Conservation (phyloP, 2,113 vertebrate species). For the Apistogramma diplotaenia region DNA sequence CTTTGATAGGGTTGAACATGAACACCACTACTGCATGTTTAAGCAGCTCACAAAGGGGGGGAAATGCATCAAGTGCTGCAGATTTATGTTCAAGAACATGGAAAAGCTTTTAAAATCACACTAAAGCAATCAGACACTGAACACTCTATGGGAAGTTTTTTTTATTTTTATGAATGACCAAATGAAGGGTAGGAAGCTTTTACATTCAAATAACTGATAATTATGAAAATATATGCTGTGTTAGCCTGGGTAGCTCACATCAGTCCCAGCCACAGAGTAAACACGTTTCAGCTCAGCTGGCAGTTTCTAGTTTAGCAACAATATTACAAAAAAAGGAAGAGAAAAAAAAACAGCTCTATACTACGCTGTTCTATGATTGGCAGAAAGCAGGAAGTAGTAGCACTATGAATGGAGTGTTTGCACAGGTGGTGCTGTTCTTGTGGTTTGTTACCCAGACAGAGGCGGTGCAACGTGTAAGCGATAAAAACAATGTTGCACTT, state of each 20-base stretch:
- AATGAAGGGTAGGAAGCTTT: background rate
- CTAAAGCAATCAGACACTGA: constrained; percentile 6
- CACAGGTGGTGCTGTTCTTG: background rate
- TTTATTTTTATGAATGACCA: background rate
- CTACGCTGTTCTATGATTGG: background rate
- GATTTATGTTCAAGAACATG: constrained; percentile 31
- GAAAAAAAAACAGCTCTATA: background rate
- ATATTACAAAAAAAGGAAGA: background rate
- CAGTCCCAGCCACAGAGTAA: background rate
- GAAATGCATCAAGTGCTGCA: constrained; percentile 1
- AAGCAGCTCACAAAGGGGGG: background rate
- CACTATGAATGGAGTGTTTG: background rate
- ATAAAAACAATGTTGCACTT: background rate
- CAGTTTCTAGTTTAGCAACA: background rate
- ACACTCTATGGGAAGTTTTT: background rate
- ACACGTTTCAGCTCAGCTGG: background rate
- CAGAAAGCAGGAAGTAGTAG: background rate
- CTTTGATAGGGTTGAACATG: background rate
- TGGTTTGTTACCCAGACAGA: background rate
- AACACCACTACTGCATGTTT: constrained; percentile 9
- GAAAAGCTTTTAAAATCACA: constrained; percentile 57
- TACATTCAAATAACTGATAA: background rate
- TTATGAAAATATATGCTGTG: background rate
- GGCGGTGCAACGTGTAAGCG: background rate
- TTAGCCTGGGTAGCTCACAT: background rate